Percentiles rank a stretch among this genome's conserved stretches.
phyloP scores from a whole-genome alignment of 53 echinoderm and acorn worm genomes.

The Echinometra lucunter region DNA sequence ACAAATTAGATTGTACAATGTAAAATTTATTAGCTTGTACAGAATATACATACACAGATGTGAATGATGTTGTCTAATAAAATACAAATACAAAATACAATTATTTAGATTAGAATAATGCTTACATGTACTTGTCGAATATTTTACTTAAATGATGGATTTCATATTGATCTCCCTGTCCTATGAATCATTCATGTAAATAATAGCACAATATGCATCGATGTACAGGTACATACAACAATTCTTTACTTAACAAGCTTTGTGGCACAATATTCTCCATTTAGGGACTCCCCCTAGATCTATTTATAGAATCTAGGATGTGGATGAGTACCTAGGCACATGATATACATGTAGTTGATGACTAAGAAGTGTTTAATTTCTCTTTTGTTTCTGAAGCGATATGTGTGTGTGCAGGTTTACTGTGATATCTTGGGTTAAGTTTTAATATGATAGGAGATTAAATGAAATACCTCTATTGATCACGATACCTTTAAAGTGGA shows the following conservation, averaged over 20 bases:
- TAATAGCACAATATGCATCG: background rate
- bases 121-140: too few species aligned
- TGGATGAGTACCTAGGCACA: background rate
- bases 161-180: background rate
- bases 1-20: too few species aligned
- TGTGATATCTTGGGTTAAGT: too few species aligned
- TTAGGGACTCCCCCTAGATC: constrained; percentile 15
- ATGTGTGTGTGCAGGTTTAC: background rate
- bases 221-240: background rate
- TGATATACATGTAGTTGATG: too few species aligned
- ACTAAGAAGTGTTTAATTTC: background rate
- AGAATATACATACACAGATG: too few species aligned
- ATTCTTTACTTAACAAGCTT: background rate
- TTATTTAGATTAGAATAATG: too few species aligned
- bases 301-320: background rate
- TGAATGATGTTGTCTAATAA: too few species aligned
- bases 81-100: too few species aligned
- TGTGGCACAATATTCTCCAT: background rate
- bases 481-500: background rate
- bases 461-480: too few species aligned
- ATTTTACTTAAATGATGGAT: background rate
- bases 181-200: background rate
- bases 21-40: too few species aligned
- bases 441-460: too few species aligned
- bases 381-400: background rate